Conservation (phyloP, 2,113 vertebrate genomes). For the Vidua macroura region DNA sequence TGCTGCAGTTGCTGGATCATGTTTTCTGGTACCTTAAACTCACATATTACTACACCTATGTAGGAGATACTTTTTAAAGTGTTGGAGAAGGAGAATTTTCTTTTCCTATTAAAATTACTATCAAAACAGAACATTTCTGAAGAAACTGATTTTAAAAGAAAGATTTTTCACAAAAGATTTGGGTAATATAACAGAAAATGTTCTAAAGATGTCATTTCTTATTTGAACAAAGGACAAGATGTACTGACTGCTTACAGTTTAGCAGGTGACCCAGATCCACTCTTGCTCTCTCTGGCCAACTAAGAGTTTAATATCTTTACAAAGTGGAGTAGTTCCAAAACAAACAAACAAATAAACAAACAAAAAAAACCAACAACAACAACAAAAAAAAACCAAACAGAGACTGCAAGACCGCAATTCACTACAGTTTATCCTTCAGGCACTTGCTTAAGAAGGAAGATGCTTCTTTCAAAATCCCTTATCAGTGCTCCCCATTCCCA, state of each 20-base stretch:
- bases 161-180: neutral
- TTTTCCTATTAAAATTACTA: neutral
- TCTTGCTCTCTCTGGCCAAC: neutral
- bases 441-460: neutral
- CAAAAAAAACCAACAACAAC: neutral
- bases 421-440: neutral
- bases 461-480: neutral
- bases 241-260: neutral
- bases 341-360: neutral
- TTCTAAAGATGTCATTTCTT: neutral
- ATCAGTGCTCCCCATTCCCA: neutral
- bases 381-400: neutral
- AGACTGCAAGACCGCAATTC: neutral
- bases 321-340: neutral
- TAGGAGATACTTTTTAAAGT: neutral
- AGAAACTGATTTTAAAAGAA: neutral
- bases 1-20: no score
- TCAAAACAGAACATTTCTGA: neutral
- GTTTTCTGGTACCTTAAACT: neutral
- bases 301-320: neutral
- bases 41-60: rapidly evolving
- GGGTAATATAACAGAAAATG: neutral
- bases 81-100: neutral
- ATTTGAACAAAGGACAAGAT: neutral
- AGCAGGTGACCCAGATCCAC: neutral